Evolutionary conservation across 2,888 invertebrate species (phyloP), one percentile per base, ranked within the genome.

Genomic region (Schrankia costaestrigalis): DNA sequence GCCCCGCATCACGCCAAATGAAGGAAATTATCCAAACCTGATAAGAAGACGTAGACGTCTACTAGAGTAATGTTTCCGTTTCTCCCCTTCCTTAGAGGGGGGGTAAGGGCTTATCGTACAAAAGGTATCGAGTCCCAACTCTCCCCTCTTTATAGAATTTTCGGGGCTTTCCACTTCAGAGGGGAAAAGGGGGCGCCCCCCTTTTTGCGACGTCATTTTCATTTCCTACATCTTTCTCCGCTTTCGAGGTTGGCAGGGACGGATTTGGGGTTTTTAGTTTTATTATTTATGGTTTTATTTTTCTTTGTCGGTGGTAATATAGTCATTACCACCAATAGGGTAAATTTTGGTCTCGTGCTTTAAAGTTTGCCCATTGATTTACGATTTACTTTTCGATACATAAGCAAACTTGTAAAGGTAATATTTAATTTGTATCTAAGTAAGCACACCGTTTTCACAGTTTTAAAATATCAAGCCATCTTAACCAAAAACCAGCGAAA

Each of bases 161-260:
- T 86, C 85, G 80, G 84, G 78, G 77, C 63, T 69, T 63, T 66
- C 67, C 64, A 55, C 63, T 51, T 43, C 41, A 57, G 65, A 59
- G 63, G 66, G 59, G 71, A 49, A 59, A 63, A 59, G 56, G 54
- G 56, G 37, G 40, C 29, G 17, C 57, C 78, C 84, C 84, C 86
- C 82, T 83, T 86, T 86, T 85, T 85, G 86, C 84, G 75, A 79
- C 81, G 86, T 83, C 86, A 84, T 84, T 86, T 86, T 87, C 86
- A 87, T 87, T 87, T 87, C 86, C 86, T 87, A 86, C 86, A 87
- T 86, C 86, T 87, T 87, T 87, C 84, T 78, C 84, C 77, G 82
- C 81, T 78, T 74, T 76, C 72, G 77, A 77, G 71, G 71, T 49
- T 26, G 43, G 12, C 67, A 63, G 80, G 65, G 65, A 33, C 54